Conservation (phyloP, 2,797 vertebrate genomes). For the Rhinoraja longicauda region DNA sequence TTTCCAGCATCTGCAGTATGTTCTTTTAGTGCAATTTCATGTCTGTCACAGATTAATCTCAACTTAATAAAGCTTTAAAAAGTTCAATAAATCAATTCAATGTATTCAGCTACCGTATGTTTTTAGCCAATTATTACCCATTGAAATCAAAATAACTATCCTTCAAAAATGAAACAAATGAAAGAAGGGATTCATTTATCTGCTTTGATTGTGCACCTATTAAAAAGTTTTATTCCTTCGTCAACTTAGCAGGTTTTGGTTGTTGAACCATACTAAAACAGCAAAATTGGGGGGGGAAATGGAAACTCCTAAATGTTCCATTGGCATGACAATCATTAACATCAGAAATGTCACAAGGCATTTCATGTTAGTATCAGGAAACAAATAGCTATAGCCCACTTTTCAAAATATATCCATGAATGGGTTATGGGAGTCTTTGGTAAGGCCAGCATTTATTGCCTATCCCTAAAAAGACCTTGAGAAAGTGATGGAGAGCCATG, state of each 20-base stretch:
- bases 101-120: too few species aligned
- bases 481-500: too few species aligned
- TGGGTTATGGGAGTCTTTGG: too few species aligned
- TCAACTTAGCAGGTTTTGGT: neutral
- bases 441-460: too few species aligned
- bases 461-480: too few species aligned
- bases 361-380: too few species aligned
- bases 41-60: neutral
- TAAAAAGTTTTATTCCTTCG: neutral
- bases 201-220: neutral
- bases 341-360: neutral
- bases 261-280: neutral
- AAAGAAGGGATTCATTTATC: neutral
- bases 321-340: neutral
- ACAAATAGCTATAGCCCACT: too few species aligned
- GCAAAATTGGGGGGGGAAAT: neutral
- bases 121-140: neutral
- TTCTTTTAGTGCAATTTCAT: too few species aligned
- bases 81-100: neutral
- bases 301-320: neutral
- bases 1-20: too few species aligned
- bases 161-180: neutral
- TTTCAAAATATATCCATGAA: too few species aligned
- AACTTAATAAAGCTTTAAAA: neutral
- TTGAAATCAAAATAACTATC: neutral